phyloP scores from a whole-genome alignment of 2,113 vertebrate species.

The Vulpes ferrilata region DNA sequence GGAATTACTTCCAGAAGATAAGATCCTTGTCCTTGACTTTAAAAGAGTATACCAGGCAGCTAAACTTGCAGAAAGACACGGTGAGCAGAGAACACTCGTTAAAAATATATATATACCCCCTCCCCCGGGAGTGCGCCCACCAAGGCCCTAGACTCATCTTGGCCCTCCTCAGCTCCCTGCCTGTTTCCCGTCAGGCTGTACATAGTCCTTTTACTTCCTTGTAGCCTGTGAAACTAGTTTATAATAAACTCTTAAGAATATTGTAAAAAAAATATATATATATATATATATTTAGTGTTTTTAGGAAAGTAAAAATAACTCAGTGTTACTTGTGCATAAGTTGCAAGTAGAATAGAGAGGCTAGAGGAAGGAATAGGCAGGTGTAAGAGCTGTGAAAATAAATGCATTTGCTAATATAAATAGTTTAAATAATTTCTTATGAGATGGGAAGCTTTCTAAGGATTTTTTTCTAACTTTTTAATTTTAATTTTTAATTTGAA shows the following conservation, averaged over 20 bases:
- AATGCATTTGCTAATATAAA: not conserved
- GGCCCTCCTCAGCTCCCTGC: too few relatives aligned
- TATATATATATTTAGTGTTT: not conserved
- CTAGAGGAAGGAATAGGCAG: not conserved
- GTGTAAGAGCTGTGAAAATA: not conserved
- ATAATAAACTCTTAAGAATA: too few relatives aligned
- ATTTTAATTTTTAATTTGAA: slow-evolving; percentile 12
- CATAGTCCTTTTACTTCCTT: too few relatives aligned
- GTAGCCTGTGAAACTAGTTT: too few relatives aligned
- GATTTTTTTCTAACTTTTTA: not conserved
- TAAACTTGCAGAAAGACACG: not conserved
- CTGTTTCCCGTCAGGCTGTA: too few relatives aligned
- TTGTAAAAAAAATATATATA: not conserved
- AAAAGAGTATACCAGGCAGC: not conserved
- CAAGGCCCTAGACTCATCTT: too few relatives aligned
- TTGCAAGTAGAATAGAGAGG: not conserved
- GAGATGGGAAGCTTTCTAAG: not conserved
- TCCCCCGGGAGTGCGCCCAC: too few relatives aligned
- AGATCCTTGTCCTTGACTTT: not conserved
- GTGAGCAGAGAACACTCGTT: not conserved
- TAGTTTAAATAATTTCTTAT: not conserved
- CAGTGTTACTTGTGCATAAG: not conserved
- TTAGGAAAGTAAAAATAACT: not conserved
- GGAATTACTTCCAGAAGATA: not conserved
- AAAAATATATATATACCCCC: not conserved